Evolutionary conservation across 2,113 vertebrate species (phyloP), one percentile per base, ranked within the genome.

Genomic region (Oophaga pumilio): DNA sequence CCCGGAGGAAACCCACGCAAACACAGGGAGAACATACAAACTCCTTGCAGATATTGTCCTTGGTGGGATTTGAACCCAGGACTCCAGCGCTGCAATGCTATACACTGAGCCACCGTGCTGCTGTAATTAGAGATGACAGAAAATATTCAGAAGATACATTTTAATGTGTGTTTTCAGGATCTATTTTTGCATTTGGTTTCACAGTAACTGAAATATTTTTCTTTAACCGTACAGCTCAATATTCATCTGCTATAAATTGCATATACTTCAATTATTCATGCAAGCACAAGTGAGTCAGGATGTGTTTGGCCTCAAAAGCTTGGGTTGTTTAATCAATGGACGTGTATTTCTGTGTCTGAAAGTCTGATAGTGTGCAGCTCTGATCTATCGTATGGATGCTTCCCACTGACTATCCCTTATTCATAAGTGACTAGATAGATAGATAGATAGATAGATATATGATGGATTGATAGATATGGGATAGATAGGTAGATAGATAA

Each of bases 241-340:
- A 59, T 33, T 43, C 52, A 43, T 81, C 28, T 81, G 57, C 78
- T 81, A 62, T 81, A 82, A 80, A 82, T 43, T 82, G 79, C 59
- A 82, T 82, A 43, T 26, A 64, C 59, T 64, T 85, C 4, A 62
- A 85, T 85, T 85, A 74, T 85, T 85, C 83, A 85, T 85, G 83
- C 33, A 22, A 49, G 71, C 83, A 84, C 22, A 69, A 84, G 64
- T 60, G 52, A 76, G 69, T 28, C 69, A 43, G 57, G 71, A 22
- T 57, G 22, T 57, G 62, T 85, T 60, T 85, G 28, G 76, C 71
- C 69, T 85, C 26, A 76, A 60, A 74, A 85, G 56, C 26, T 22
- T 22, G 22, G 53, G 9, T 76, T 74, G 56, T 74, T 85, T 85
- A 85, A 85, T 85, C 83, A 85, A 74, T 85, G 53, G 22, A 57